Evolutionary conservation across 2,888 invertebrate genomes (phyloP), one percentile per base, ranked within the genome.

Genomic region (Diaphora mendica): DNA sequence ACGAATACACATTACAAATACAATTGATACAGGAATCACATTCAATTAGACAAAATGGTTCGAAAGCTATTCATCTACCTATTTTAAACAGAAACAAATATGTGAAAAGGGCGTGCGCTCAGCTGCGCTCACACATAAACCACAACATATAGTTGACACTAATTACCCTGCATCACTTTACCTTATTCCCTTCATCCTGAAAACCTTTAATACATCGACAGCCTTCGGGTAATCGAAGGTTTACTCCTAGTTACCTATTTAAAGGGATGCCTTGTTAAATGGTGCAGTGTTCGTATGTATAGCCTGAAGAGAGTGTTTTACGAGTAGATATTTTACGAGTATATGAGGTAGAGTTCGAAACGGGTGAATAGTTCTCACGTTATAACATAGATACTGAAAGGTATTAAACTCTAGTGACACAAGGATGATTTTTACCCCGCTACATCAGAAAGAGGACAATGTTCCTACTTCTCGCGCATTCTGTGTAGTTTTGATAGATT

Each of bases 71-170:
- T 70, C 35, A 44, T 17, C 44, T 9, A 51, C 35, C 35, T 51
- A 69, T 70, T 73, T 73, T 70, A 44, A 73, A 73, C 73, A 70
- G 70, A 73, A 73, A 70, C 70, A 70, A 73, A 70, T 70, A 70
- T n/a, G 59, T 62, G 33, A 17, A 30, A 33, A 73, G 42, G 64
- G 59, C 64, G 33, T 64, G 30, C 42, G 39, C 65, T 69, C 65
- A 69, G 69, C 69, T 73, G 73, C 65, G 30, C 17, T 30, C 55
- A 73, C 48, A 69, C n/a, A 70, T 59, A 48, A 55, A 3, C 73
- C 33, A 39, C 59, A 70, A 44, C 35, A 66, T 62, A 59, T 26
- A 70, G 68, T 62, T 73, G 62, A 20, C 70, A 66, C 66, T 70
- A 66, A 73, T 73, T 73, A 73, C 70, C 17, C 35, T 66, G 48